Conservation (phyloP, 53 echinoderm and acorn worm species). For the Actinopyga echinites region DNA sequence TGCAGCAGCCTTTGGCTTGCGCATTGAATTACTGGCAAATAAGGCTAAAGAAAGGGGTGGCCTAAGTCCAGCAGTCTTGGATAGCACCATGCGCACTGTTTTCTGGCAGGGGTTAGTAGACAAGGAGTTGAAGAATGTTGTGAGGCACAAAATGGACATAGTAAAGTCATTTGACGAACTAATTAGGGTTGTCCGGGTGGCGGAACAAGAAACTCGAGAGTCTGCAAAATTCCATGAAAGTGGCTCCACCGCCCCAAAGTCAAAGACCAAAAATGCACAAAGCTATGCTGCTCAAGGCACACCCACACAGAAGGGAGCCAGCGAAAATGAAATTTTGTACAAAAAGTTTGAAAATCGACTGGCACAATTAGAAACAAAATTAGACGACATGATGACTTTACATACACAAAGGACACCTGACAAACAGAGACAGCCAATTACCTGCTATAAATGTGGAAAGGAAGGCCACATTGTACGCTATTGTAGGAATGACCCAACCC, state of each 20-base stretch:
- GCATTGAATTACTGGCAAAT: not conserved
- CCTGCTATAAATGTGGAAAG: constrained; percentile 4
- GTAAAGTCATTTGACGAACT: not conserved
- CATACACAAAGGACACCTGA: no score
- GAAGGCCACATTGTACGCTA: not conserved
- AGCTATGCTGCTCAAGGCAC: not conserved
- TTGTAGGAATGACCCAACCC: not conserved
- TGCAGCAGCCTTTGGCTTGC: constrained; percentile 14
- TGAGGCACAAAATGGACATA: not conserved
- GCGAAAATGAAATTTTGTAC: not conserved
- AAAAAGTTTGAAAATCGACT: not conserved
- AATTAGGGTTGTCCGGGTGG: not conserved
- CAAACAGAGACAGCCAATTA: no score
- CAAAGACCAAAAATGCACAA: not conserved
- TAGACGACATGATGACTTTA: no score
- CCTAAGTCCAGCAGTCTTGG: not conserved
- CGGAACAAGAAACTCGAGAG: constrained; percentile 9
- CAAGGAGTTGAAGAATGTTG: not conserved
- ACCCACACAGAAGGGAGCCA: not conserved
- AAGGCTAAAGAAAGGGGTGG: not conserved
- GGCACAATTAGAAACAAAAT: not conserved
- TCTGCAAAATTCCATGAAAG: not conserved
- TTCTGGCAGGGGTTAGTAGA: constrained; percentile 11
- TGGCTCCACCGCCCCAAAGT: not conserved
- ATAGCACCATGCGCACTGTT: not conserved